Conservation (phyloP, 53 echinoderm and acorn worm species). For the Astropecten irregularis region DNA sequence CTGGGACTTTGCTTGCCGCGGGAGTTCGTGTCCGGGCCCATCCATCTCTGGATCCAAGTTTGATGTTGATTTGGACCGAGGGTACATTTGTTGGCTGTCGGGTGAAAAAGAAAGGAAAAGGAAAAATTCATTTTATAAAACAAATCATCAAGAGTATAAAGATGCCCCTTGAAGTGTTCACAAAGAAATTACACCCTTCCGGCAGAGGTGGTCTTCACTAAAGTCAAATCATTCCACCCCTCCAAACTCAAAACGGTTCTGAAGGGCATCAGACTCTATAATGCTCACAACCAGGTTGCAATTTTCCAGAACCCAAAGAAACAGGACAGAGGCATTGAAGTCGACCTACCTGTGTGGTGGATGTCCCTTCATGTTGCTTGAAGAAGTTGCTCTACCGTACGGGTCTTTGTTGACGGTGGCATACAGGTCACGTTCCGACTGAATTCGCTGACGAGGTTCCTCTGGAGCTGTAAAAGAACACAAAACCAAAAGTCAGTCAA, state of each 20-base stretch:
- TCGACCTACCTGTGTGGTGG: conserved; percentile 17
- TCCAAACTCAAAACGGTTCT: too few species aligned
- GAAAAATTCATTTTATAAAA: background rate
- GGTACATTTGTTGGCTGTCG: conserved; percentile 63
- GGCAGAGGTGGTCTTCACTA: too few species aligned
- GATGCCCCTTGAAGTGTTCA: too few species aligned
- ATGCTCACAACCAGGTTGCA: too few species aligned
- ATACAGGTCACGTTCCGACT: conserved; percentile 49
- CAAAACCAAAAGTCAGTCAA: too few species aligned
- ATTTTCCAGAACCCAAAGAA: too few species aligned
- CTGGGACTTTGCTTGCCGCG: conserved; percentile 24
- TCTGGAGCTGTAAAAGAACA: too few species aligned
- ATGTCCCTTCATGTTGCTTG: conserved; percentile 7
- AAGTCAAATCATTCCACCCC: too few species aligned
- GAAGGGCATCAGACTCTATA: too few species aligned
- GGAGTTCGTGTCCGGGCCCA: conserved; percentile 43
- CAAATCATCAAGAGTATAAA: background rate
- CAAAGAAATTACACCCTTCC: too few species aligned
- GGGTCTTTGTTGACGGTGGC: conserved; percentile 55
- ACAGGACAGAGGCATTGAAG: too few species aligned
- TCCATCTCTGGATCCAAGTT: conserved; percentile 80
- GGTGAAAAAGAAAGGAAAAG: conserved; percentile 12
- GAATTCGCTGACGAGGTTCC: conserved; percentile 12
- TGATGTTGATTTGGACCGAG: conserved; percentile 87
- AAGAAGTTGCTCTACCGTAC: conserved; percentile 4